Base-by-base conservation (phyloP, 2,113 vertebrate species). In the Brachyhypopomus gauderio region DNA sequence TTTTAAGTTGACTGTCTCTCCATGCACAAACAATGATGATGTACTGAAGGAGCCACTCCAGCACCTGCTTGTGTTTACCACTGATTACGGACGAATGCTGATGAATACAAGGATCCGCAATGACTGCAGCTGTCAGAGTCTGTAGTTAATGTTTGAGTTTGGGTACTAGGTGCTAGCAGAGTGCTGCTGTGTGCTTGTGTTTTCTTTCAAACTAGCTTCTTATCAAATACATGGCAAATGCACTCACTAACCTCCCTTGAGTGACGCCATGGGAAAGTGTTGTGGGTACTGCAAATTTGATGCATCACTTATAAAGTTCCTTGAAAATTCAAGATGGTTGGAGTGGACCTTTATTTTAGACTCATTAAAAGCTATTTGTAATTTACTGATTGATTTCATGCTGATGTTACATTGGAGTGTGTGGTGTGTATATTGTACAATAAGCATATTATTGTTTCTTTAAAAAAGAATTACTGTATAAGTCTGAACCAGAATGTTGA, bases 401-500 rank as follows among this genome's bases (percentile, higher is more conserved):
- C 23, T 73, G 12, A 34, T 22, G 23, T 69, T 34, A 20, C 22
- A 27, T 45, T 66, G 60, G 17, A 48, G 76, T 75, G 17, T 70
- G 67, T 59, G 62, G 72, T 71, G 36, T 67, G 62, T 75, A 36
- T 16, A 27, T 73, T n/a, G 23, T 58, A 67, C 16, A 41, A 73
- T 73, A 3, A 64, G 41, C 34, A 25, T 72, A 52, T 52, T 8
- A 52, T 3, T 34, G n/a, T 69, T 78, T 72, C 0, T 3, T 60
- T 25, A 72, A 17, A 9, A 19, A 34, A 38, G 20, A 23, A 62
- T 81, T 81, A 60, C 11, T 16, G 52, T 81, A 63, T 70, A 23
- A 81, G 5, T 69, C 30, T 70, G 60, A 23, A 25, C 45, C 41
- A 60, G 77, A 84, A 25, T 59, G 75, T 78, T 58, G 52, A 77